Evolutionary conservation across 2,888 invertebrate genomes (phyloP).

Genomic region (Mythimna impura): DNA sequence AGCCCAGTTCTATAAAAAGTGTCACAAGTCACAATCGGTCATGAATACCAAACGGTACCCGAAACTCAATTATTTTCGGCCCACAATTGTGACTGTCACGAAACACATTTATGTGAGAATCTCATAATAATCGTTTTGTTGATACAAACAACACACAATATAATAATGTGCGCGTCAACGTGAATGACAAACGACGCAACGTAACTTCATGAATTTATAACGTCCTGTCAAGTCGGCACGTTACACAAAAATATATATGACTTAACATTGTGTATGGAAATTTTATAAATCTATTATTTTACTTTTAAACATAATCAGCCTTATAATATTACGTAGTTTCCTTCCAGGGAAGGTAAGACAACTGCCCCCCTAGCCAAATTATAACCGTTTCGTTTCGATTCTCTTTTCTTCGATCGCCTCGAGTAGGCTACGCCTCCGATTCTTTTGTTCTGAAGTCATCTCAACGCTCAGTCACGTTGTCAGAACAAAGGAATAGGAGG

Average conservation of each 20-base stretch:
- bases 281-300: not conserved
- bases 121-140: slow-evolving; percentile 14
- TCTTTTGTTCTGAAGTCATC: too few relatives aligned
- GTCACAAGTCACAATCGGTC: too few relatives aligned
- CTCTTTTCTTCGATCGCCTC: too few relatives aligned
- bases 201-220: slow-evolving; percentile 48
- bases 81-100: slow-evolving; percentile 6
- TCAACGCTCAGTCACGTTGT: too few relatives aligned
- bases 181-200: slow-evolving; percentile 40
- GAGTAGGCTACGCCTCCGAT: too few relatives aligned
- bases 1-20: not conserved
- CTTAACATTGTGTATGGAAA: not conserved
- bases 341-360: too few relatives aligned
- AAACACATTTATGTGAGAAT: slow-evolving; percentile 18
- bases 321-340: too few relatives aligned
- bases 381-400: too few relatives aligned
- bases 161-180: slow-evolving; percentile 36
- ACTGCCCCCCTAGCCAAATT: too few relatives aligned
- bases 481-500: too few relatives aligned
- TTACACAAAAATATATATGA: slow-evolving; percentile 14
- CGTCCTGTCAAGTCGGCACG: slow-evolving; percentile 3
- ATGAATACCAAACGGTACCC: slow-evolving; percentile 3
- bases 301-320: not conserved
- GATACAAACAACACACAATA: slow-evolving; percentile 27
- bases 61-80: not conserved